Evolutionary conservation across 2,797 vertebrate species (phyloP), one percentile per base, ranked within the genome.

Genomic region (Galago senegalensis): DNA sequence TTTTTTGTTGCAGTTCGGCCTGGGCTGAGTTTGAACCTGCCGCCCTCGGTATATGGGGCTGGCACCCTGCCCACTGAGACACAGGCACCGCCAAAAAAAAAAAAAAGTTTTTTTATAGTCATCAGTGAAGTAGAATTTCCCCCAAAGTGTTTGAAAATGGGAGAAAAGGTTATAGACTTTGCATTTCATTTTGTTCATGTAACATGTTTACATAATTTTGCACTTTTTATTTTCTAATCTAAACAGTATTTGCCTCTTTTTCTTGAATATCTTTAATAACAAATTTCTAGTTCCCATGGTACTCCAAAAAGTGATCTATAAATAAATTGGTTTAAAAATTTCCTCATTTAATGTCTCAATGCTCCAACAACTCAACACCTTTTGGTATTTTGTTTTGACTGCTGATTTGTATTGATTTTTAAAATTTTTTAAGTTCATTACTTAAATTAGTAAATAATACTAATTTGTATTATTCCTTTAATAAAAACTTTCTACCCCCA

Each of bases 181-280:
- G 79, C 53, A 18, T 83, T 95, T 91, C 43, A 16, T 81, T 95
- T 93, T 60, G 11, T 88, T 86, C 79, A 73, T 88, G 40, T 0
- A 94, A 21, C 63, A 43, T 87, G 37, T 67, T 83, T 17, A 34
- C 80, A 67, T 67, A 83, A 29, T 76, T 93, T 95, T 61, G 0
- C 0, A 81, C 56, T 49, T 83, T n/a, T 76, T 72, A 69, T 67
- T 95, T 95, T 93, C 77, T 94, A 87, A n/a, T 87, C 61, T 92
- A 75, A 93, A 77, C 53, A 75, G 49, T 58, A 43, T 49, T 75
- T 91, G 29, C 12, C 23, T 89, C 79, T 88, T 86, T 93, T 83
- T 94, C 61, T 85, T 86, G 25, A 94, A 29, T 56, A 12, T 90
- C 25, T 56, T 80, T 94, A 37, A 92, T 95, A 90, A 87, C 29